phyloP scores from a whole-genome alignment of 2,888 invertebrate species.

The Drosophila incognita region DNA sequence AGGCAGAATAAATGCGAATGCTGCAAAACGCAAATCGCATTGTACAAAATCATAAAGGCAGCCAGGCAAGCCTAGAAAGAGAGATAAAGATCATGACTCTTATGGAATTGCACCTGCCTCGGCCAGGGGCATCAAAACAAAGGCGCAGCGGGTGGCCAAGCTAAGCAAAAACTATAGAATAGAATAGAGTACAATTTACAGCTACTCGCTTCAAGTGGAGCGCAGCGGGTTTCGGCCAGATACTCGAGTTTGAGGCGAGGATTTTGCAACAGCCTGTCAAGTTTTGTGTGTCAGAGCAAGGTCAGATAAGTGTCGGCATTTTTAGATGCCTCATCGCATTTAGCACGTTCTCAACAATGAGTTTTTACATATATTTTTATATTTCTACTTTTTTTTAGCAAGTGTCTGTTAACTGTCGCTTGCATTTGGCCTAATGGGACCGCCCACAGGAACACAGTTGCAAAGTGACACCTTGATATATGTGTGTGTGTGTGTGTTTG shows the following conservation, averaged over 20 bases:
- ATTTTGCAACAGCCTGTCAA: constrained; percentile 10
- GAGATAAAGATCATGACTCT: constrained; percentile 56
- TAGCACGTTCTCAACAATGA: constrained; percentile 2
- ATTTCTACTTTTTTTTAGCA: constrained; percentile 43
- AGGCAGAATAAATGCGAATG: constrained; percentile 33
- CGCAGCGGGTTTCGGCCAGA: constrained; percentile 35
- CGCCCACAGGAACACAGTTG: constrained; percentile 34
- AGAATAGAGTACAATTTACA: constrained; percentile 35
- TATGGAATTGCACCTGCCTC: constrained; percentile 60
- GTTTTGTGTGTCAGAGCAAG: constrained; percentile 27
- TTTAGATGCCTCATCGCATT: constrained; percentile 25
- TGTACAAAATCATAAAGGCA: constrained; percentile 63
- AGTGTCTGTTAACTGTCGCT: constrained; percentile 44
- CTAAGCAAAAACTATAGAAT: constrained; percentile 39
- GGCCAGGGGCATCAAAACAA: constrained; percentile 43
- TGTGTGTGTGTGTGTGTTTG: background rate
- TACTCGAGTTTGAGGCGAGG: constrained; percentile 61
- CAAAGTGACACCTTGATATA: constrained; percentile 24
- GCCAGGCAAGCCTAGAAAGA: constrained; percentile 28
- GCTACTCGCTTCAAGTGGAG: constrained; percentile 54
- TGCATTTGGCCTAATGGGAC: constrained; percentile 23
- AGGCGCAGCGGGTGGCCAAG: constrained; percentile 52
- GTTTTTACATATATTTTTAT: constrained; percentile 30
- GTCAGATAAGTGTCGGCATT: constrained; percentile 47
- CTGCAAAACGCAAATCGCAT: constrained; percentile 46